phyloP scores from a whole-genome alignment of 2,797 vertebrate species.

The Sebastes goodei region DNA sequence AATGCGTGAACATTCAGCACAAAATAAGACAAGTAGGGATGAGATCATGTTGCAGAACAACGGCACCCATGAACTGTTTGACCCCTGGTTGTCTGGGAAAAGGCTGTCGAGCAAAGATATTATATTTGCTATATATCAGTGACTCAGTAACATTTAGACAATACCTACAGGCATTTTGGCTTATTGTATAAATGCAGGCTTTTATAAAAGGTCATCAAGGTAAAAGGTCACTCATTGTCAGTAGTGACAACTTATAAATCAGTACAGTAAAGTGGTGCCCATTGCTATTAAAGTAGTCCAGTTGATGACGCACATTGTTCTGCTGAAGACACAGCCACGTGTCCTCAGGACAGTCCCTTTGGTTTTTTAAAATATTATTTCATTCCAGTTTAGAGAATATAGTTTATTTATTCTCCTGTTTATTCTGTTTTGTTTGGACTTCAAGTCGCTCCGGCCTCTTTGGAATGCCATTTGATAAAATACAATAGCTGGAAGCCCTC shows the following conservation, averaged over 20 bases:
- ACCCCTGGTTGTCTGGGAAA: background rate
- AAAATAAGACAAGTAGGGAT: too few relatives aligned
- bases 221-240: slow-evolving; percentile 10
- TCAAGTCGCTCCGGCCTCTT: slow-evolving; percentile 14
- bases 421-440: slow-evolving; percentile 64
- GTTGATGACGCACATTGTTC: background rate
- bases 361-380: background rate
- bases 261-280: background rate
- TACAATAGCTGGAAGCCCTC: slow-evolving; percentile 81
- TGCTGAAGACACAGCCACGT: background rate
- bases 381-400: background rate
- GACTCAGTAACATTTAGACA: slow-evolving; percentile 11
- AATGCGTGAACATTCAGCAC: too few relatives aligned
- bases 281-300: background rate
- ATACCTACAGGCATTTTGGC: background rate
- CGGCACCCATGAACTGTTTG: background rate
- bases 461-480: slow-evolving; percentile 53
- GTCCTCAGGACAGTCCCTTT: background rate
- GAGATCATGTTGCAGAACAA: background rate
- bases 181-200: background rate
- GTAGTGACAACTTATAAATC: background rate
- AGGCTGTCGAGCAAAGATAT: background rate
- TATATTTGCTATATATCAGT: background rate
- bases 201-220: background rate
- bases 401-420: slow-evolving; percentile 64